A percentile compares a stretch with the other conserved stretches of the same genome.
Evolutionary conservation across 1,140 invertebrate species (phyloP).

Genomic region (Physella acuta): DNA sequence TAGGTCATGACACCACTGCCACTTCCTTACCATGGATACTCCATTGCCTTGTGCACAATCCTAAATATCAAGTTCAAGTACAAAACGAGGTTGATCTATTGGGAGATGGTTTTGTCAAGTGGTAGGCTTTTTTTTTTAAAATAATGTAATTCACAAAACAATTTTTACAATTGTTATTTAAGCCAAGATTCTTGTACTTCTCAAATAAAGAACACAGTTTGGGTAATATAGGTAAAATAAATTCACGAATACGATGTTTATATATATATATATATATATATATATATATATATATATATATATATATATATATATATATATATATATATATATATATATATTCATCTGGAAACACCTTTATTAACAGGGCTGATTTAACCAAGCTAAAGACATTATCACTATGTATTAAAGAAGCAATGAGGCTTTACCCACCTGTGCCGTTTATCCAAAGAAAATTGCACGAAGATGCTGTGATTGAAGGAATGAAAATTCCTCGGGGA

Average conservation of each 20-base stretch:
- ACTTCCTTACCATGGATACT: slow-evolving; percentile 72
- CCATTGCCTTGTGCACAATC: slow-evolving; percentile 74
- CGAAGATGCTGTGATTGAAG: slow-evolving; percentile 57
- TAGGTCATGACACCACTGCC: slow-evolving; percentile 40
- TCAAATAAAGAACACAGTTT: too few species aligned
- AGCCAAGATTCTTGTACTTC: too few species aligned
- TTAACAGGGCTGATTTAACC: slow-evolving; percentile 34
- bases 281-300: too few species aligned
- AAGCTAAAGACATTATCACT: slow-evolving; percentile 56
- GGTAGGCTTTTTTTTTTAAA: too few species aligned
- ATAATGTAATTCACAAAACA: too few species aligned
- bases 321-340: too few species aligned
- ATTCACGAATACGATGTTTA: too few species aligned
- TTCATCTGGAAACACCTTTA: not conserved
- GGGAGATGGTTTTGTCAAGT: too few species aligned
- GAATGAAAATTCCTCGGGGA: slow-evolving; percentile 36
- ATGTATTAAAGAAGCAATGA: slow-evolving; percentile 58
- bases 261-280: too few species aligned
- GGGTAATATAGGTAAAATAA: too few species aligned
- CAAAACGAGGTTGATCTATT: slow-evolving; percentile 78
- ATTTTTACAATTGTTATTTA: too few species aligned
- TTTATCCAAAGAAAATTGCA: slow-evolving; percentile 73
- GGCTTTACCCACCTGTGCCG: slow-evolving; percentile 63
- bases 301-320: too few species aligned
- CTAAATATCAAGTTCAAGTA: slow-evolving; percentile 75